A percentile compares a stretch with the other conserved stretches of the same genome.
phyloP scores from a whole-genome alignment of 1,140 invertebrate genomes.

The Aphelinus atriplicis region DNA sequence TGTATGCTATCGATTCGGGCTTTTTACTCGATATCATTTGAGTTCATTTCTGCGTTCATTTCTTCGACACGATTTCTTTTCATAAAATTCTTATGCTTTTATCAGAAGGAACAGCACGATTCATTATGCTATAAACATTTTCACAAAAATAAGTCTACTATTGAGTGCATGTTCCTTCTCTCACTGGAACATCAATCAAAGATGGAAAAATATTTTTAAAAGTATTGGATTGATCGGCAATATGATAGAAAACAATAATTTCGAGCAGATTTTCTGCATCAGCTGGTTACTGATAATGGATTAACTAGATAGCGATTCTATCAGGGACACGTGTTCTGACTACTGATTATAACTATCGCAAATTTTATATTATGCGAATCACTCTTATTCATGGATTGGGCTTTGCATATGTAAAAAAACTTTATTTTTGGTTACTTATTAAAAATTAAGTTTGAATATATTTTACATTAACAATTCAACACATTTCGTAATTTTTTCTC shows the following conservation, averaged over 20 bases:
- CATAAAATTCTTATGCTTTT: too few species aligned
- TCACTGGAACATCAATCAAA: conserved; percentile 8
- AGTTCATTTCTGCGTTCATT: too few species aligned
- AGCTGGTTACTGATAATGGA: conserved; percentile 19
- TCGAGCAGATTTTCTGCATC: conserved; percentile 7
- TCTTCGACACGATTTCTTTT: too few species aligned
- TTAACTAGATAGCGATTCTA: conserved; percentile 27
- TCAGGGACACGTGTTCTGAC: conserved; percentile 21
- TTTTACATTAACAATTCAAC: conserved; percentile 56
- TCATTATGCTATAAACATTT: conserved; percentile 8
- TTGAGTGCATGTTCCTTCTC: not conserved
- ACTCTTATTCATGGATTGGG: conserved; percentile 20
- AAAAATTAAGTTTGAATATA: conserved; percentile 53
- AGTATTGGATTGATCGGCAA: conserved; percentile 12
- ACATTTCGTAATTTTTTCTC: conserved; percentile 38
- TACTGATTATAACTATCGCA: conserved; percentile 28
- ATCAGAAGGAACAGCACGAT: conserved; percentile 5
- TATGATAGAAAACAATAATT: conserved; percentile 3
- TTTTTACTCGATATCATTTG: conserved; percentile 4
- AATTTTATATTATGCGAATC: conserved; percentile 3
- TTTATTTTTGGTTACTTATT: conserved; percentile 39
- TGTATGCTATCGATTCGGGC: conserved; percentile 45
- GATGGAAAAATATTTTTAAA: conserved; percentile 2
- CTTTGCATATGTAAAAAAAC: conserved; percentile 27
- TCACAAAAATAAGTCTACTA: conserved; percentile 24